Percentiles rank a stretch among this genome's conserved stretches.
Conservation (phyloP, 2,113 vertebrate genomes). For the Hyperopisus bebe region DNA sequence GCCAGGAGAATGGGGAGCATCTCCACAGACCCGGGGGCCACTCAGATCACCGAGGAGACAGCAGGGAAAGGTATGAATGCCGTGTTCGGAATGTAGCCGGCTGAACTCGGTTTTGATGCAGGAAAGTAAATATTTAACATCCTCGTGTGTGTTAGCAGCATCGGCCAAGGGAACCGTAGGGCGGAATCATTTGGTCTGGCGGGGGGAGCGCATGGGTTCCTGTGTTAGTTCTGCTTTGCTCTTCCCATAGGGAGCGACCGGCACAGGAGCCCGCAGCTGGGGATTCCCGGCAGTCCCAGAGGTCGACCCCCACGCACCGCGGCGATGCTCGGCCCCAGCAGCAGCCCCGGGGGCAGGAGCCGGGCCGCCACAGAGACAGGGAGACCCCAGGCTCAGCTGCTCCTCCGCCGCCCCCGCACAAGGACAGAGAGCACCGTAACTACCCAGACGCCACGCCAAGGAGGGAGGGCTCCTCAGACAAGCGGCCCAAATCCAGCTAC, state of each 20-base stretch:
- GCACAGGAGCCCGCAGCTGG: conserved; percentile 40
- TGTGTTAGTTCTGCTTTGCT: not conserved
- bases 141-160: not conserved
- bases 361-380: conserved; percentile 43
- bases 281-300: conserved; percentile 43
- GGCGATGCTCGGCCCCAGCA: conserved; percentile 53
- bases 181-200: not conserved
- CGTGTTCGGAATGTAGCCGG: not conserved
- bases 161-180: not conserved
- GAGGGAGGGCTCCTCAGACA: conserved; percentile 63
- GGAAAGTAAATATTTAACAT: conserved; percentile 1
- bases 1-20: conserved; percentile 56
- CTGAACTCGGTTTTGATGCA: not conserved
- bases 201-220: not conserved
- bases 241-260: conserved; percentile 40
- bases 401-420: conserved; percentile 41
- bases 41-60: conserved; percentile 37
- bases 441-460: conserved; percentile 49
- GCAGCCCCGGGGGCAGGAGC: conserved; percentile 70
- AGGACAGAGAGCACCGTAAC: conserved; percentile 42
- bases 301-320: conserved; percentile 28
- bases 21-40: conserved; percentile 39
- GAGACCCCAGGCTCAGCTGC: conserved; percentile 44
- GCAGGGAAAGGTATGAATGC: conserved; percentile 27
- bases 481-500: conserved; percentile 77